phyloP scores from a whole-genome alignment of 1,140 invertebrate species.

The Pollicipes pollicipes region DNA sequence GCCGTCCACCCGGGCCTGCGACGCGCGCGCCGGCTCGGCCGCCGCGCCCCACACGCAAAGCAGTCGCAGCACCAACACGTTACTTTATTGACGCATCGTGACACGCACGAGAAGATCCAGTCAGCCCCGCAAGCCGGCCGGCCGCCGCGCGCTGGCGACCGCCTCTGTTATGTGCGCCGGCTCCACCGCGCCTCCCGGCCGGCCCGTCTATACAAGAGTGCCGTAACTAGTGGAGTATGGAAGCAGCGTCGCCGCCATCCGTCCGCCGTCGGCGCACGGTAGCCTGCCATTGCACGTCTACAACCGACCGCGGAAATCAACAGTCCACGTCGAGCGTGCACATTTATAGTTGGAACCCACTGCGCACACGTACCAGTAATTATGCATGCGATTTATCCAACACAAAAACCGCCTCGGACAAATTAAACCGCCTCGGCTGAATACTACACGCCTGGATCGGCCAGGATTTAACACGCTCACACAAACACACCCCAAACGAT shows the following conservation, averaged over 20 bases:
- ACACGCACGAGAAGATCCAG: too few species aligned
- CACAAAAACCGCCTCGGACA: too few species aligned
- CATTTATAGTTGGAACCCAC: not conserved
- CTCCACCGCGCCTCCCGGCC: not conserved
- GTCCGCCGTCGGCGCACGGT: not conserved
- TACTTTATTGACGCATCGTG: not conserved
- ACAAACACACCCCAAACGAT: not conserved
- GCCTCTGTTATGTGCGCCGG: too few species aligned
- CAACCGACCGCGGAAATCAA: not conserved
- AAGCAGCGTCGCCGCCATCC: too few species aligned
- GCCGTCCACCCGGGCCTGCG: not conserved
- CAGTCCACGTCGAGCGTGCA: not conserved
- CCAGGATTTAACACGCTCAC: not conserved
- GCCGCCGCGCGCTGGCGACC: too few species aligned
- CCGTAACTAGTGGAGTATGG: too few species aligned
- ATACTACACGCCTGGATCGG: not conserved
- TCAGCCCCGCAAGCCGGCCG: too few species aligned
- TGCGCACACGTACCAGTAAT: not conserved
- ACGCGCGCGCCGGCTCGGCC: too few species aligned
- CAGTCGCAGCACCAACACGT: not conserved
- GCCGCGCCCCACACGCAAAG: too few species aligned
- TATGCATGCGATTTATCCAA: not conserved
- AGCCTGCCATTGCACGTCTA: not conserved
- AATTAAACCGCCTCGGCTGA: not conserved
- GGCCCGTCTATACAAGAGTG: too few species aligned